Base-by-base conservation (phyloP, 2,888 invertebrate species). In the Lypha dubia region DNA sequence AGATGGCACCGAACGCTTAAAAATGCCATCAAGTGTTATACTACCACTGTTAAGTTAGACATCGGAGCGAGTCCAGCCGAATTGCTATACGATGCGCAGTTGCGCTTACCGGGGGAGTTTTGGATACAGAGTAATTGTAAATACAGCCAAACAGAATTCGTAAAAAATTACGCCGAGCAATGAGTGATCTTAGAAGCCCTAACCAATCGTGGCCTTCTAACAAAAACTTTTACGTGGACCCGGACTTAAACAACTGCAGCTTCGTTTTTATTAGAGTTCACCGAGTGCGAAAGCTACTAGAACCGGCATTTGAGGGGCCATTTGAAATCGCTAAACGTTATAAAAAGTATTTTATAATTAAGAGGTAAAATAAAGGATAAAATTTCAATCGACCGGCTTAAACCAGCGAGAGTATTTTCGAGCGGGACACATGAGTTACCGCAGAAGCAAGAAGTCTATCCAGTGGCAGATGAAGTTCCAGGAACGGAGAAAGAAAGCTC, bases 71-170 rank as follows among this genome's bases (percentile, higher is more conserved):
- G 88, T 4, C 77, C 89, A 24, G 88, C 90, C 1, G 88, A 89
- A 65, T 71, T 91, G 71, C 84, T 90, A 0, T 90, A 89, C 70
- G 90, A 91, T 0, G 74, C 86, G 49, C 73, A 86, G 2, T 77
- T 84, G 17, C 44, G 63, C 9, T 22, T 79, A 20, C 74, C 83
- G 15, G 90, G 28, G 65, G 87, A 86, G 22, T 85, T 79, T 38
- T 79, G 49, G 13, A n/a, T 35, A 41, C 58, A 41, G 0, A 70
- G 53, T 15, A 49, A 67, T 1, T 7, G n/a, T 35, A 20, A 67
- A 11, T 32, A 15, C 13, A 67, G 17, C 15, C 67, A 67, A 65
- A 44, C 51, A 5, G 73, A 81, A 32, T 84, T 84, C 28, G 60
- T 80, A 9, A 49, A 32, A 17, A 75, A 24, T 20, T 79, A 9